Evolutionary conservation across 2,888 invertebrate genomes (phyloP), one percentile per base, ranked within the genome.

Genomic region (Teleogryllus oceanicus): DNA sequence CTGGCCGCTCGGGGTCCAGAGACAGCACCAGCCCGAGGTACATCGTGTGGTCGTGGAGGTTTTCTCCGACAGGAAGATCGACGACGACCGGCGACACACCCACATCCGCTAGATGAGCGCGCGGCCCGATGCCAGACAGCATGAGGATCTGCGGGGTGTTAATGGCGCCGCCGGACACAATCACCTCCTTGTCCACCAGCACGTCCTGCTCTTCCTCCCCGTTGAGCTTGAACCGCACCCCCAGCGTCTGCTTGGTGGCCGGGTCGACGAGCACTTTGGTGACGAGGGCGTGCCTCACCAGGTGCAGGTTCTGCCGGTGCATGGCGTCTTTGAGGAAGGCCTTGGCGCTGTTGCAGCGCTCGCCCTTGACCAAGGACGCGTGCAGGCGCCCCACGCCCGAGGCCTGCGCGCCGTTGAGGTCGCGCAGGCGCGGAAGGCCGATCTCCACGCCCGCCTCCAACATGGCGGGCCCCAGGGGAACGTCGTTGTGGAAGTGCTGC

Each of bases 21-120:
- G 62, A 62, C 8, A 62, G 13, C 75, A 84, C 82, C 5, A 85
- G 77, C 1, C 85, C 85, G 11, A 84, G 84, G 5, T 84, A 84
- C 18, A 84, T 84, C 16, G 85, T 84, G 82, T 86, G 86, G 81
- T 86, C 86, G 80, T 85, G 85, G 3, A 87, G 84, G 80, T 86
- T 87, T 75, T 85, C 82, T 20, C 87, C 87, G 10, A 87, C 87
- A 18, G 78, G 79, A 0, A 86, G 83, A 82, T 87, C 85, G 11
- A 78, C 74, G 5, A 84, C 83, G 18, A 87, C 80, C 4, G 86
- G 84, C 8, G 85, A 84, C 21, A 87, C 85, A 82, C 81, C 81
- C 11, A 83, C 75, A 20, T 82, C 49, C 78, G 83, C 82, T 11
- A 84, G 75, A 78, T 83, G 83, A n/a, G 83, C 81, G 37, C 78